phyloP scores from a whole-genome alignment of 2,888 invertebrate species.

The Autographa gamma region DNA sequence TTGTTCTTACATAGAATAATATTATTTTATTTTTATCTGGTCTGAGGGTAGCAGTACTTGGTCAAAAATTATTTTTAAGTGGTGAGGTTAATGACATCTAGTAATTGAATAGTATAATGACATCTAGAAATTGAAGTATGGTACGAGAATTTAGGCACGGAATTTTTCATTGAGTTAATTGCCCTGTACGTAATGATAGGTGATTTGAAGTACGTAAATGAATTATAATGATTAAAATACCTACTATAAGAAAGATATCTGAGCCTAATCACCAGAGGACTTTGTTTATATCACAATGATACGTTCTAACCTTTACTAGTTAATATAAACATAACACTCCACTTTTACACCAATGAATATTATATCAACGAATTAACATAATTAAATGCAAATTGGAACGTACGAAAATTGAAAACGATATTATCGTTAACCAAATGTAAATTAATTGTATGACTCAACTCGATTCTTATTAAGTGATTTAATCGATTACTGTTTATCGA shows the following conservation, averaged over 20 bases:
- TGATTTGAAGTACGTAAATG: too few relatives aligned
- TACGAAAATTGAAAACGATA: background rate
- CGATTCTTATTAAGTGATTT: slow-evolving; percentile 4
- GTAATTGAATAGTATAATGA: too few relatives aligned
- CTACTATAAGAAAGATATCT: too few relatives aligned
- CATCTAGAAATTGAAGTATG: too few relatives aligned
- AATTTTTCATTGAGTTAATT: too few relatives aligned
- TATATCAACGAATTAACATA: slow-evolving; percentile 1
- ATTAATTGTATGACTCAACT: background rate
- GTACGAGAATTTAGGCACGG: too few relatives aligned
- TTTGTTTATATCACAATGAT: background rate
- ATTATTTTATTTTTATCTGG: background rate
- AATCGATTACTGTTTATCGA: background rate
- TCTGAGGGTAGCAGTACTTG: too few relatives aligned
- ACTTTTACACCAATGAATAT: background rate
- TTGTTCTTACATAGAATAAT: background rate
- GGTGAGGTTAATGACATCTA: too few relatives aligned
- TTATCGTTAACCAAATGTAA: background rate
- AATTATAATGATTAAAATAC: too few relatives aligned
- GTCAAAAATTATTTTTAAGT: too few relatives aligned
- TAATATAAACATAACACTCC: background rate
- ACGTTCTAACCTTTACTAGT: background rate
- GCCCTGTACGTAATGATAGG: too few relatives aligned
- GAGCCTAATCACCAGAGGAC: background rate
- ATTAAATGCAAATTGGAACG: background rate